Conservation (phyloP, 2,888 invertebrate genomes). For the Falcaria lacertinaria region DNA sequence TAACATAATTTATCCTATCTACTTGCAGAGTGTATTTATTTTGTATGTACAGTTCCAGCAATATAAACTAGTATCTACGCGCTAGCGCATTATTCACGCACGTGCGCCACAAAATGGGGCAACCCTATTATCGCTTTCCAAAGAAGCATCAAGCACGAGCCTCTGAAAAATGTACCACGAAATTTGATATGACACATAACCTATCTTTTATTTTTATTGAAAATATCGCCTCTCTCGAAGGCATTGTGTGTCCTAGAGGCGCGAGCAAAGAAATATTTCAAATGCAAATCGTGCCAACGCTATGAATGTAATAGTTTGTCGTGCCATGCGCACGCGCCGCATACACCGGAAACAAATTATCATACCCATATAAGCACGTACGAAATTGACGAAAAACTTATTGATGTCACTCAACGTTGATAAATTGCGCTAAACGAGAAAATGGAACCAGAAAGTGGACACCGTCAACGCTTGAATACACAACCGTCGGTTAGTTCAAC, state of each 20-base stretch:
- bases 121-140: slow-evolving; percentile 58
- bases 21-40: background rate
- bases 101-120: slow-evolving; percentile 61
- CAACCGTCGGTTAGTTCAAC: slow-evolving; percentile 28
- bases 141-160: slow-evolving; percentile 62
- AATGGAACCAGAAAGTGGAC: slow-evolving; percentile 50
- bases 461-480: slow-evolving; percentile 44
- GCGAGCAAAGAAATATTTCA: slow-evolving; percentile 75
- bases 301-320: slow-evolving; percentile 77
- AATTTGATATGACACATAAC: slow-evolving; percentile 70
- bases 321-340: slow-evolving; percentile 75
- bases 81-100: slow-evolving; percentile 57
- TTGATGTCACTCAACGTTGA: slow-evolving; percentile 68
- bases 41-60: background rate
- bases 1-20: background rate
- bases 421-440: slow-evolving; percentile 71
- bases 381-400: slow-evolving; percentile 71
- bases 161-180: slow-evolving; percentile 75
- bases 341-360: slow-evolving; percentile 78
- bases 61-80: slow-evolving; percentile 3
- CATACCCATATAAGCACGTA: slow-evolving; percentile 76
- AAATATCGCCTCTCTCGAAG: slow-evolving; percentile 52
- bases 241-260: slow-evolving; percentile 67
- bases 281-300: slow-evolving; percentile 78
- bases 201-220: slow-evolving; percentile 49